Base-by-base conservation (phyloP, 2,113 vertebrate species). In the Rhea americana region DNA sequence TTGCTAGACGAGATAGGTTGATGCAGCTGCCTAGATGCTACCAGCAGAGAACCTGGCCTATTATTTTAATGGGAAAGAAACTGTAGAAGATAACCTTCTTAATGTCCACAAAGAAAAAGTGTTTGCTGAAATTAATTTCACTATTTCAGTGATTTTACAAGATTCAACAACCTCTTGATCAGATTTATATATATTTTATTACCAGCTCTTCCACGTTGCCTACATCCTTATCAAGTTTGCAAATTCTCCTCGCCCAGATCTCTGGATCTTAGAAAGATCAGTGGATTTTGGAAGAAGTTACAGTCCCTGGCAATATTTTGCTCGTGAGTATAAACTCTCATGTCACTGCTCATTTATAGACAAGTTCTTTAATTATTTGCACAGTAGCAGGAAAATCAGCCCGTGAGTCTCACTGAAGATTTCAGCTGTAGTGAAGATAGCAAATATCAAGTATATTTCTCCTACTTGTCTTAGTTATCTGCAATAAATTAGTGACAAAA, bases 201-300 rank as follows among this genome's bases (percentile, higher is more conserved):
- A 90, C 87, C 94, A 99, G 99, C 98, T 99, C 79, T 99, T 99
- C 96, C 98, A 99, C 41, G 99, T 99, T 90, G 99, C 99, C 14
- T 99, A 99, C 66, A 50, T 99, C 95, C 98, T 99, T 94, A 98
- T 99, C 96, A 99, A 99, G 97, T 99, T 99, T 97, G 99, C 98
- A 43, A 99, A 99, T 95, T 98, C 99, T 92, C 99, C 99, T 89
- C 99, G 99, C 48, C 99, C 99, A 95, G 98, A 99, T 95, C 98
- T 99, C 87, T 99, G 99, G 99, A 96, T 99, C 62, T 97, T 99
- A 88, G 99, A 99, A 96, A 98, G 98, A 89, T 99, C 99, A 2
- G 96, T 98, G 73, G 99, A 99, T 94, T 98, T 98, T 72, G 99
- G 99, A 92, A 98, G 80, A 87, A 98, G 98, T 65, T 99, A 98